Conservation (phyloP, 2,888 invertebrate species). For the Diplolepis rosae region DNA sequence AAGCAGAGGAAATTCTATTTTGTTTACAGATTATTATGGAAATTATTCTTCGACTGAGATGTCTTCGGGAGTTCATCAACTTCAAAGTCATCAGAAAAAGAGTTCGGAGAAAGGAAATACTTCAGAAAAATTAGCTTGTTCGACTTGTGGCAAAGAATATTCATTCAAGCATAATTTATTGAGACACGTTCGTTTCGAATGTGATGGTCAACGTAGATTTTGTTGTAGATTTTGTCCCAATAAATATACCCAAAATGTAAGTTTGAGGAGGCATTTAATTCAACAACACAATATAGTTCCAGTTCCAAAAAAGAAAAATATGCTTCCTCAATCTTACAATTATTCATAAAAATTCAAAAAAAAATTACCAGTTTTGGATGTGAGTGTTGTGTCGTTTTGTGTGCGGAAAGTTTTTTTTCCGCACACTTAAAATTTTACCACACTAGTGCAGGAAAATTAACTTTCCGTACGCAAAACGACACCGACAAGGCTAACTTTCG, state of each 20-base stretch:
- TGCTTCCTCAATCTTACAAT: background rate
- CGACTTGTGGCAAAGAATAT: constrained; percentile 65
- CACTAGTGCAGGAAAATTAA: too few relatives aligned
- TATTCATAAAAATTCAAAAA: background rate
- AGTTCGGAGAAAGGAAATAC: background rate
- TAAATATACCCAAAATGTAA: constrained; percentile 82
- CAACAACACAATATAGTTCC: constrained; percentile 57
- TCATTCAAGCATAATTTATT: constrained; percentile 61
- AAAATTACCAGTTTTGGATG: too few relatives aligned
- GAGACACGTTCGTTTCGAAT: constrained; percentile 70
- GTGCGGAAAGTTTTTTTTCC: too few relatives aligned
- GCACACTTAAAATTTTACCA: too few relatives aligned
- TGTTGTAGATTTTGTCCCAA: constrained; percentile 79
- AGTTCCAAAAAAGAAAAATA: background rate
- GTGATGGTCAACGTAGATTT: constrained; percentile 79
- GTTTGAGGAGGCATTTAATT: constrained; percentile 58
- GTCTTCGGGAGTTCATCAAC: background rate
- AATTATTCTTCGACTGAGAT: background rate
- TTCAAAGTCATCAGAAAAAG: background rate
- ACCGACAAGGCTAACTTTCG: too few relatives aligned
- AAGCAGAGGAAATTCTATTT: background rate
- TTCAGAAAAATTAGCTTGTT: constrained; percentile 49
- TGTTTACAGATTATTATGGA: constrained; percentile 17
- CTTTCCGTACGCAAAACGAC: too few relatives aligned
- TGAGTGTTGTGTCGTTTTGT: too few relatives aligned